phyloP scores from a whole-genome alignment of 2,888 invertebrate species.

The Zele albiditarsus region DNA sequence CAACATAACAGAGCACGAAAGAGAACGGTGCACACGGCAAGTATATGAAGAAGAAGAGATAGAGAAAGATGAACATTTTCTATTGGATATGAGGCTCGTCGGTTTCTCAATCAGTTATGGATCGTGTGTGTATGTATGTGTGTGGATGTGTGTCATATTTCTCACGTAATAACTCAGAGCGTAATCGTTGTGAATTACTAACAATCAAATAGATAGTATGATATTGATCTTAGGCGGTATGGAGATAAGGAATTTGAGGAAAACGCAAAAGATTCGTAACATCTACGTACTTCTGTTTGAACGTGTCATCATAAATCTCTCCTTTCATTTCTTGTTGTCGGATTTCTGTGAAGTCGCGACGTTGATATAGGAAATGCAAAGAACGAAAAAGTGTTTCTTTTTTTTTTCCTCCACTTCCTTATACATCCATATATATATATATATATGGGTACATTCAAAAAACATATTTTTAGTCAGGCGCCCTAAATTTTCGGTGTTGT shows the following conservation, averaged over 20 bases:
- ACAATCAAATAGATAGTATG: constrained; percentile 21
- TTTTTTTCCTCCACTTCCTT: constrained; percentile 33
- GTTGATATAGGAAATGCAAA: constrained; percentile 8
- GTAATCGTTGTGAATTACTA: constrained; percentile 35
- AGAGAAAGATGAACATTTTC: constrained; percentile 13
- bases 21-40: constrained; percentile 22
- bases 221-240: constrained; percentile 21
- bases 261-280: constrained; percentile 27
- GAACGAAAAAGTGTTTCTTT: constrained; percentile 19
- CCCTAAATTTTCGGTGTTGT: background rate
- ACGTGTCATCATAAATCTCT: constrained; percentile 26
- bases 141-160: background rate
- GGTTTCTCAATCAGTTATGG: constrained; percentile 38
- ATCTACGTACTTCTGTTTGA: constrained; percentile 37
- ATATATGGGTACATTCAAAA: background rate
- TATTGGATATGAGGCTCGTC: constrained; percentile 16
- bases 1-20: constrained; percentile 50
- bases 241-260: background rate
- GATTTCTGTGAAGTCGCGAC: constrained; percentile 2
- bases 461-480: constrained; percentile 27
- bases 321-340: constrained; percentile 22
- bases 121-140: constrained; percentile 28
- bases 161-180: background rate
- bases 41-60: constrained; percentile 27
- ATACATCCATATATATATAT: background rate